Evolutionary conservation across 2,113 vertebrate genomes (phyloP), one percentile per base, ranked within the genome.

Genomic region (Phocoena sinus): DNA sequence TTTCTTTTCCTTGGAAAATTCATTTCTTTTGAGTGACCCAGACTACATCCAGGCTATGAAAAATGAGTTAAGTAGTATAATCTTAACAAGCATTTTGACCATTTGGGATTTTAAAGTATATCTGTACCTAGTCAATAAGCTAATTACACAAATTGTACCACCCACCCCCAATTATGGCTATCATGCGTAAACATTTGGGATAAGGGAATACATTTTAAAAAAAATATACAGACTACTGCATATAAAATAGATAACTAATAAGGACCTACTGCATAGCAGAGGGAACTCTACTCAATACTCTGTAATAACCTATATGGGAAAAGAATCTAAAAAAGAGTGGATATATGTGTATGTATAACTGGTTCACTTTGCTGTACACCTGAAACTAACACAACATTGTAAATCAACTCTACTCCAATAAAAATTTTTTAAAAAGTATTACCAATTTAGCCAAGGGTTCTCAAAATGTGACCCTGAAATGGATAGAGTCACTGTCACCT

Each of bases 1-100:
- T 86, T 91, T 92, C 38, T 77, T 76, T 86, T 87, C 28, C 60
- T 80, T 79, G 71, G 28, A 85, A n/a, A 89, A 96, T 71, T 90
- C 4, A 53, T 83, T 92, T 92, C 33, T 86, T 92, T 68, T 36
- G 81, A 81, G 44, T 91, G 70, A 76, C 5, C 13, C 31, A 56
- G 41, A 21, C 25, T 84, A 58, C 9, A 81, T 28, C 13, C 11
- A 33, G 74, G 28, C 74, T 80, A 85, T 4, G 70, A 77, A 56
- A 79, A 62, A 58, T 31, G 26, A 53, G 25, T 53, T 89, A 58
- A 73, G 14, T 63, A 41, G 62, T 68, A 58, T 15, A 47, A 85
- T 94, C 91, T 94, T 36, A 81, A 65, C 17, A 70, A 95, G 21
- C 80, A 71, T 63, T 56, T 44, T 94, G 31, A 62, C 33, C 47